Evolutionary conservation across 2,113 vertebrate genomes (phyloP).

Genomic region (Chaenogobius annularis): DNA sequence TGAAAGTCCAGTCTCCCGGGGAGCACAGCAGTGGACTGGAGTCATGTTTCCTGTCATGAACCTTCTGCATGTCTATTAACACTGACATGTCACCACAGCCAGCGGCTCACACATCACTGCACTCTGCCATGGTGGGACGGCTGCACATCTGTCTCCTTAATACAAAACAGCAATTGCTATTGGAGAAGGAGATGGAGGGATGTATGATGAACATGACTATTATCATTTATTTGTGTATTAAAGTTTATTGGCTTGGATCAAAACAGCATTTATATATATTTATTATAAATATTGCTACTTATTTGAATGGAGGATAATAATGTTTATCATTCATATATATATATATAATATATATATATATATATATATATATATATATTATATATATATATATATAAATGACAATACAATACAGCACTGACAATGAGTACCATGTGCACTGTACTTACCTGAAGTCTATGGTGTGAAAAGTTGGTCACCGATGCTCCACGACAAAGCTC

Average conservation of each 20-base stretch:
- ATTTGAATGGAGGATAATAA: too few relatives aligned
- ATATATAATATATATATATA: too few relatives aligned
- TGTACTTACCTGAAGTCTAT: conserved; percentile 51
- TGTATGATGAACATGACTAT: not conserved
- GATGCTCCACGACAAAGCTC: conserved; percentile 97
- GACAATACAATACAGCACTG: not conserved
- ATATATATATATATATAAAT: too few relatives aligned
- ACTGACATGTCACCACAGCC: conserved; percentile 40
- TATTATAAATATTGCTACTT: too few relatives aligned
- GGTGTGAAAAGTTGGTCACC: conserved; percentile 75
- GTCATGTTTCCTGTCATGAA: conserved; percentile 70
- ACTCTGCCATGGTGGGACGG: conserved; percentile 1
- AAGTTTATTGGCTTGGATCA: not conserved
- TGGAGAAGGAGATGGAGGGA: too few relatives aligned
- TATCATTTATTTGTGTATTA: not conserved
- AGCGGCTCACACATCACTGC: conserved; percentile 13
- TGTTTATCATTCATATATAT: not conserved
- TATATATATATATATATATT: not conserved
- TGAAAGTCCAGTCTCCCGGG: conserved; percentile 58
- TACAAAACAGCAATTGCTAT: not conserved
- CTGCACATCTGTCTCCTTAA: not conserved
- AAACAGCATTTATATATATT: too few relatives aligned
- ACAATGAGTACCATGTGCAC: not conserved
- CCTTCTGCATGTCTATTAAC: conserved; percentile 71
- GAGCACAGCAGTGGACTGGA: conserved; percentile 42